Percentiles rank a stretch among this genome's conserved stretches.
Evolutionary conservation across 2,113 vertebrate genomes (phyloP).

Genomic region (Prunella himalayana): DNA sequence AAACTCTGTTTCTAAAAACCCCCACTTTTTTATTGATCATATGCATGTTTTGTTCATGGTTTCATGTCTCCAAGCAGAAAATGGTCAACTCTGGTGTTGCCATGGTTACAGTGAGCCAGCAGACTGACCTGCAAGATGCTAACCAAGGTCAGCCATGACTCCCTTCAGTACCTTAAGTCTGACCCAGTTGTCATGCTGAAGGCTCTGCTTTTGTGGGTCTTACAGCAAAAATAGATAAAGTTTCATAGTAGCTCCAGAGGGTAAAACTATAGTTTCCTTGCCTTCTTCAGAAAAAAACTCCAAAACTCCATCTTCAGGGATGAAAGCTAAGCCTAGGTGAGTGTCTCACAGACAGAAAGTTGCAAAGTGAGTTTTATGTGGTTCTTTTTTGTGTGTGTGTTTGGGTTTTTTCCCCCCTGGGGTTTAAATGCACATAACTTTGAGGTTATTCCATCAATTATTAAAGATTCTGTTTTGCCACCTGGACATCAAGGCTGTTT

Average conservation of each 20-base stretch:
- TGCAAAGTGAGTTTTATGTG: fast-evolving
- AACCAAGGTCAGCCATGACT: conserved; percentile 17
- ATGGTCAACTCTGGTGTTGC: background rate
- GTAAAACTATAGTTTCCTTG: background rate
- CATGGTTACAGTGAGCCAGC: background rate
- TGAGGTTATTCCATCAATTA: background rate
- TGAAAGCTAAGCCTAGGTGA: conserved; percentile 40
- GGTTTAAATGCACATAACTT: background rate
- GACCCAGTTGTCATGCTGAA: background rate
- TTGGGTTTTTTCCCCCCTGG: too few relatives aligned
- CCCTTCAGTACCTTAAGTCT: background rate
- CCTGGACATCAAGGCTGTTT: background rate
- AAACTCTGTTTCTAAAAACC: background rate
- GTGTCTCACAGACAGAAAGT: background rate
- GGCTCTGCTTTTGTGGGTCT: background rate
- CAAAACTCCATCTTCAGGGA: background rate
- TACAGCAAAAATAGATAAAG: background rate
- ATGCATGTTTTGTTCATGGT: background rate
- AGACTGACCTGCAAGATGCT: background rate
- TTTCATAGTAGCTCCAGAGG: background rate
- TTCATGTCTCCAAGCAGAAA: conserved; percentile 2
- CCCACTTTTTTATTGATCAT: background rate
- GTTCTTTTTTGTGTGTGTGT: fast-evolving
- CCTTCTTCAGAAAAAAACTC: background rate
- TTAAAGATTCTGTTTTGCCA: background rate